Conservation (phyloP, 64 coral and sea anemone genomes). For the Pocillopora verrucosa region DNA sequence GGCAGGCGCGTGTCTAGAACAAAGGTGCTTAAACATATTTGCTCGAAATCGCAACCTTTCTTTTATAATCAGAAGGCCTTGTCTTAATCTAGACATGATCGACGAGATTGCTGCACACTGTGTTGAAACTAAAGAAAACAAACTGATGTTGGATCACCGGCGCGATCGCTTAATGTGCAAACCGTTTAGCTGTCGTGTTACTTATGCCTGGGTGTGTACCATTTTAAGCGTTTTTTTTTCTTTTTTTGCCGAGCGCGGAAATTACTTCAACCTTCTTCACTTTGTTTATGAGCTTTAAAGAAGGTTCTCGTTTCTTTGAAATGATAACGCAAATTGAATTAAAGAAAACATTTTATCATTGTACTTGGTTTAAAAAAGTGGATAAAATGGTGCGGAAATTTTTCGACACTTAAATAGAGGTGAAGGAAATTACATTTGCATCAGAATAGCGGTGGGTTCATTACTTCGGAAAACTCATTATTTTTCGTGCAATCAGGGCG, state of each 20-base stretch:
- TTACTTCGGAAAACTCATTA: conserved; percentile 81
- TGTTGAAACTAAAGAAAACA: conserved; percentile 42
- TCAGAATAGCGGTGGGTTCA: conserved; percentile 67
- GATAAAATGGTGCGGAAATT: conserved; percentile 70
- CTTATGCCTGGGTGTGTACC: conserved; percentile 14
- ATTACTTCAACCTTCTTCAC: conserved; percentile 49
- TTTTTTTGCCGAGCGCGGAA: conserved; percentile 52
- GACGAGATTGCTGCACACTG: conserved; percentile 67
- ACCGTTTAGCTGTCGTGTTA: not conserved
- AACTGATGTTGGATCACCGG: conserved; percentile 12
- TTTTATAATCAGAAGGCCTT: conserved; percentile 83
- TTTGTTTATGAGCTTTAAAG: conserved; percentile 71
- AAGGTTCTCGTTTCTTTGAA: conserved; percentile 42
- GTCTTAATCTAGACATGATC: conserved; percentile 78
- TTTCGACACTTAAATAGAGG: conserved; percentile 63
- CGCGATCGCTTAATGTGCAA: not conserved
- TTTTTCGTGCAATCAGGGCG: conserved; percentile 64
- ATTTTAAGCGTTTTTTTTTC: conserved; percentile 17
- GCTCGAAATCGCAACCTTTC: conserved; percentile 64
- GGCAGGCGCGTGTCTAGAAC: conserved; percentile 80
- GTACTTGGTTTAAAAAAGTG: conserved; percentile 82
- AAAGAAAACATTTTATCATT: conserved; percentile 87
- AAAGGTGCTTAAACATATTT: conserved; percentile 85
- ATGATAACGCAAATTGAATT: conserved; percentile 80
- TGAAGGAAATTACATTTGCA: conserved; percentile 94